Evolutionary conservation across 2,888 invertebrate genomes (phyloP), one percentile per base, ranked within the genome.

Genomic region (Cosmopolites sordidus): DNA sequence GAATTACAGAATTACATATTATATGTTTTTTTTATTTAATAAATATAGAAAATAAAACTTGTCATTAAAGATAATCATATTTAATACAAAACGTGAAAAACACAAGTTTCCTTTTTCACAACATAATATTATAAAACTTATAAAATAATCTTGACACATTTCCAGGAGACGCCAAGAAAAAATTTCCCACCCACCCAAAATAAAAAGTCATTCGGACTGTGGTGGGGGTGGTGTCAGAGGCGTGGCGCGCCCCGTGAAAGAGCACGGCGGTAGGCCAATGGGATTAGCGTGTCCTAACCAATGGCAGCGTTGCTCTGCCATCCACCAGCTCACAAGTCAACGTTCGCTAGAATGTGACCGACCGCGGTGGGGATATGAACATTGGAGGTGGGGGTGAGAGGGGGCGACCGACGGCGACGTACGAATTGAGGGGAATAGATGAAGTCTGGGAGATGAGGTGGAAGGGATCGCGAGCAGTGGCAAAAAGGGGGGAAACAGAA

Each of bases 221-320:
- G 16, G 40, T 6, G 40, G 40, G 16, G 40, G 40, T 33, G 22
- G 22, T 22, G 8, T 22, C 22, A 22, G 27, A 41, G 56, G 60
- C 57, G 62, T 61, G 62, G 60, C 64, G 58, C 58, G 58, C 60
- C 50, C 58, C 54, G 54, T 59, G 56, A 61, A 62, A 63, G 62
- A 59, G 60, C 62, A 62, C 59, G 61, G 30, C 50, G 49, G 43
- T 60, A 60, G 60, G 58, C 65, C 63, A 63, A 64, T 65, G 62
- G 64, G 64, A 64, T 64, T 71, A 71, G 61, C 65, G 67, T 62
- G 59, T 62, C 60, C 62, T 66, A 62, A 60, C 71, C 71, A 63
- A 62, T 62, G 60, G 58, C 61, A 68, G 64, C 56, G 46, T 53
- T 62, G 62, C 63, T 64, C 66, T 61, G 59, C 61, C 69, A 68